Base-by-base conservation (phyloP, 2,888 invertebrate genomes). In the Brenthis hecate region DNA sequence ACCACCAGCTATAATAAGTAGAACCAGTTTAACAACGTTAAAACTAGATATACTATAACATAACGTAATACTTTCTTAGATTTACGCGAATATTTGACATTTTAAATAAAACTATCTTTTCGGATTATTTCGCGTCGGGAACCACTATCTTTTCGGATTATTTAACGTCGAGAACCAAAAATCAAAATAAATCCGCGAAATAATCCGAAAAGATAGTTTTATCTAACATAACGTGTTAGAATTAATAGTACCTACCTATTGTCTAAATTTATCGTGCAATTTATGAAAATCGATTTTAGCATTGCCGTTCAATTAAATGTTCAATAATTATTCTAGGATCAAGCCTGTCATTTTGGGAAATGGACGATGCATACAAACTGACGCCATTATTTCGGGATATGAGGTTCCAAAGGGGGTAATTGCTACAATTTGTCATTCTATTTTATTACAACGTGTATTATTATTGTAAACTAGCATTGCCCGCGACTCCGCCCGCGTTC, bases 341-440 rank as follows among this genome's bases (percentile, higher is more conserved):
- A 96, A 96, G 84, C 97, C 97, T 11, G 96, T 97, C 16, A 96
- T 96, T 73, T 94, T 96, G 79, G 97, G 97, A 53, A 96, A 97
- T 77, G 96, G 96, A 6, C 93, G 97, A 75, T 96, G 95, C 80
- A 93, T 96, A 64, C 96, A 96, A 84, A 94, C 95, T 11, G 96
- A 97, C 84, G 92, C 96, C 3, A 93, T 96, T 13, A 94, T 97
- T 78, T 95, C 95, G 69, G 97, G 97, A 72, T 97, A 96, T 81
- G 92, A 94, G 81, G 95, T 97, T 72, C 97, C 97, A 14, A 96
- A 96, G 90, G 97, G 97, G 86, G 96, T 97, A 93, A 65, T 32
- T 43, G 36, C 11, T 11, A 43, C 8, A 65, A 32, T 48, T 65
- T 13, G n/a, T 55, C 13, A 43, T 56, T 8, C n/a, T 53, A 60